Conservation (phyloP, 2,888 invertebrate species). For the Diogma glabrata region DNA sequence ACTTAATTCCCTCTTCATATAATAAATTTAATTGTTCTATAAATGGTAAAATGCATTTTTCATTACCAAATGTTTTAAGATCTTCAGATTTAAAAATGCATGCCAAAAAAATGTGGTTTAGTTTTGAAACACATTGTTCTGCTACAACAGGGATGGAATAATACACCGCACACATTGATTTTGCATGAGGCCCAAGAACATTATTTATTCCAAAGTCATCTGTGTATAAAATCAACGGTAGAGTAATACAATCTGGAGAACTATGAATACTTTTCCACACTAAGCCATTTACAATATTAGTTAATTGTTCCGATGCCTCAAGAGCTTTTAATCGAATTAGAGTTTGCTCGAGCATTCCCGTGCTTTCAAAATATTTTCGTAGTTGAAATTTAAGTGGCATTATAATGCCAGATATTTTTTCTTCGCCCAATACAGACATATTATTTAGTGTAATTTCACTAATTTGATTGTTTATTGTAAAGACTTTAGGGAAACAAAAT, state of each 20-base stretch:
- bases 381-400: background rate
- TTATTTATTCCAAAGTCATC: background rate
- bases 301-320: background rate
- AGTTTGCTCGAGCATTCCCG: background rate
- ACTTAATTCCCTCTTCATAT: background rate
- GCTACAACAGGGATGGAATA: background rate
- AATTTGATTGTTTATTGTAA: background rate
- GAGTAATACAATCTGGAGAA: background rate
- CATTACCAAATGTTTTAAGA: background rate
- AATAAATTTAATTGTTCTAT: background rate
- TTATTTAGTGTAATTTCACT: background rate
- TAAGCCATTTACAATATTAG: slow-evolving; percentile 1
- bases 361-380: background rate
- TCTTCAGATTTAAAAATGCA: background rate
- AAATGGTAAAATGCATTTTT: background rate
- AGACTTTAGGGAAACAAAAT: background rate
- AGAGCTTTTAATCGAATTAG: background rate
- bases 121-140: background rate
- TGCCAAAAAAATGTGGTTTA: background rate
- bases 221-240: background rate
- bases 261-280: background rate
- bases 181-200: background rate
- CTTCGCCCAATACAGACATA: background rate
- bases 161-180: background rate
- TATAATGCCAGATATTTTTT: background rate